phyloP scores from a whole-genome alignment of 2,888 invertebrate genomes.

The Andrena dorsata region DNA sequence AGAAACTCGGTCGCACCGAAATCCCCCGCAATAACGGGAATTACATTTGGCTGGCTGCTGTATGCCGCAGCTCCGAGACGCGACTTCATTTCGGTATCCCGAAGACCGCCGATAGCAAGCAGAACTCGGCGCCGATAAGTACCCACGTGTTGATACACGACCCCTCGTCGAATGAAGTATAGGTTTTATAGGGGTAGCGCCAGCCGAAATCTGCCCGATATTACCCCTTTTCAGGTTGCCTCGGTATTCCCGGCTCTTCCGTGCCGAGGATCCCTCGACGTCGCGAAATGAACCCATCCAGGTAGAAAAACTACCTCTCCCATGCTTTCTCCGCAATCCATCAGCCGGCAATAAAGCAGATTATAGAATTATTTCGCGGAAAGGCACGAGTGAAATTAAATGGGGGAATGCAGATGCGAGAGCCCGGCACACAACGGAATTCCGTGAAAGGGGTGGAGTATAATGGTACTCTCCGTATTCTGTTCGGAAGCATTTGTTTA shows the following conservation, averaged over 20 bases:
- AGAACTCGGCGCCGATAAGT: constrained; percentile 53
- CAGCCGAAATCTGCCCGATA: constrained; percentile 50
- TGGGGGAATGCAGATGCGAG: too few species aligned
- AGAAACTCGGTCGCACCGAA: not conserved
- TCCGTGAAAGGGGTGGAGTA: too few species aligned
- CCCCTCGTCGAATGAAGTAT: constrained; percentile 45
- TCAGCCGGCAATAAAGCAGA: too few species aligned
- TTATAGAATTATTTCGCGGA: too few species aligned
- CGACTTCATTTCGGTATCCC: constrained; percentile 43
- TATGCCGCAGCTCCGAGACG: not conserved
- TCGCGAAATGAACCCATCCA: constrained; percentile 27
- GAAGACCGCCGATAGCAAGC: constrained; percentile 43
- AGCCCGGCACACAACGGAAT: too few species aligned
- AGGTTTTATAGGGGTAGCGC: constrained; percentile 51
- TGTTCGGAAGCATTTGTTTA: too few species aligned
- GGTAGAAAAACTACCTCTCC: not conserved
- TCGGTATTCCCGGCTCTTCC: constrained; percentile 11
- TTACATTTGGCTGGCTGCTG: constrained; percentile 9
- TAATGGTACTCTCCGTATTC: too few species aligned
- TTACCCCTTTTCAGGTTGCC: constrained; percentile 40
- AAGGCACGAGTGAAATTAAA: too few species aligned
- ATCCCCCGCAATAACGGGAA: constrained; percentile 33
- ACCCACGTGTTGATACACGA: constrained; percentile 66
- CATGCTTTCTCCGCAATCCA: not conserved
- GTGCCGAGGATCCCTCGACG: not conserved